Evolutionary conservation across 2,113 vertebrate genomes (phyloP).

Genomic region (Myanophis thanlyinensis): DNA sequence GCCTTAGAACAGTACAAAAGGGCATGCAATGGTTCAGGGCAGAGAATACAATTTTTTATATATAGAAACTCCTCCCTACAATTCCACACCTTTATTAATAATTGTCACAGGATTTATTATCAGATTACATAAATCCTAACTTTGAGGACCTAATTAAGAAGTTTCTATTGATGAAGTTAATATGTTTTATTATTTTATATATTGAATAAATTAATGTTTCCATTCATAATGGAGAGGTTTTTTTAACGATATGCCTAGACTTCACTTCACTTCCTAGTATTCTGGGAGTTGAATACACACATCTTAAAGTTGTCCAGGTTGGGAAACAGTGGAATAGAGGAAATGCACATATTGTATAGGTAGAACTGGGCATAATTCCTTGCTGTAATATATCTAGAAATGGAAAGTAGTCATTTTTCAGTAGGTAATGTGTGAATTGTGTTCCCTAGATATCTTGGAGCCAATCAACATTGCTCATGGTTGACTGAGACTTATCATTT

Average conservation of each 20-base stretch:
- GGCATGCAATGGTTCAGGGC: neutral
- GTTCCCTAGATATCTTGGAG: neutral
- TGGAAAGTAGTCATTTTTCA: neutral
- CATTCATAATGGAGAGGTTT: neutral
- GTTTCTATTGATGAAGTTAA: neutral
- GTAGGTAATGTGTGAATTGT: neutral
- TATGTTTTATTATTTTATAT: neutral
- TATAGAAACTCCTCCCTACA: neutral
- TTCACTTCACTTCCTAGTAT: too few species aligned
- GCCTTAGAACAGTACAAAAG: slow-evolving; percentile 38
- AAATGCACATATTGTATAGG: neutral
- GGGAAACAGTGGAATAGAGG: neutral
- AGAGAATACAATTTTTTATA: neutral
- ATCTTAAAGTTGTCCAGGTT: neutral
- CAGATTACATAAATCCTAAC: neutral
- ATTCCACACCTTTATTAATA: slow-evolving; percentile 22
- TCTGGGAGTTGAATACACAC: too few species aligned
- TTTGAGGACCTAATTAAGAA: neutral
- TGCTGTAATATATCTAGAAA: neutral
- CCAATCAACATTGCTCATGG: neutral
- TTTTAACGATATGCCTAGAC: neutral
- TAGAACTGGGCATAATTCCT: neutral
- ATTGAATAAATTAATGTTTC: neutral
- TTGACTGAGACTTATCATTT: neutral
- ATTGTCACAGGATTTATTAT: neutral